Evolutionary conservation across 2,113 vertebrate genomes (phyloP).

Genomic region (Litocranius walleri): DNA sequence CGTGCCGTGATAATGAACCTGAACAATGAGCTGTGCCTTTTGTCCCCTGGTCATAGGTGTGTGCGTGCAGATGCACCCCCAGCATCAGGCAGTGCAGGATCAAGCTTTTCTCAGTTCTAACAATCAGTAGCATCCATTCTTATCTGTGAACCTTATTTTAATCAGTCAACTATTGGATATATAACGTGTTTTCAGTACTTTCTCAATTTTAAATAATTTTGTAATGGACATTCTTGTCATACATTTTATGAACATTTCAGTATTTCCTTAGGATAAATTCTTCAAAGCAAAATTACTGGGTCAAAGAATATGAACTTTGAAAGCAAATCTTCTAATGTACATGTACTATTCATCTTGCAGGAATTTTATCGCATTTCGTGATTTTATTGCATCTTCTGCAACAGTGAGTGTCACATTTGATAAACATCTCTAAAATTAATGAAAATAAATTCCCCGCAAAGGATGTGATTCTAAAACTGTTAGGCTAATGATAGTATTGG

Average conservation of each 20-base stretch:
- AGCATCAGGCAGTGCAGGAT: accelerated
- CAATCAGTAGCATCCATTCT: background rate
- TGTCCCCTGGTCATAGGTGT: background rate
- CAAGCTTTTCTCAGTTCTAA: background rate
- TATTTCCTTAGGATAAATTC: background rate
- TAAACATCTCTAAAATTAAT: background rate
- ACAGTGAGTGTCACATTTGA: background rate
- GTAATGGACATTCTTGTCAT: background rate
- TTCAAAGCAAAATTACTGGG: background rate
- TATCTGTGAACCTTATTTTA: background rate
- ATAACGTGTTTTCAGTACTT: background rate
- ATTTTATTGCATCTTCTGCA: background rate
- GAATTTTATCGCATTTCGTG: background rate
- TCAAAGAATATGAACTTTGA: background rate
- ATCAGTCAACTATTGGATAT: background rate
- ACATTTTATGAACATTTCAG: background rate
- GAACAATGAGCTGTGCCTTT: background rate
- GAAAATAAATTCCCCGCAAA: constrained; percentile 30
- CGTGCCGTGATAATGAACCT: background rate
- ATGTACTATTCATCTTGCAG: background rate
- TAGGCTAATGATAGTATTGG: background rate
- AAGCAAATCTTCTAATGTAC: background rate
- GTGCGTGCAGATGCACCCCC: accelerated
- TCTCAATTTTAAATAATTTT: background rate
- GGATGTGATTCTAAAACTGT: background rate